These are phyloP conservation scores for Drosophila mojavensis DNA, from an alignment of 1,140 invertebrate genomes.

Conservation along the genomic window DNA sequence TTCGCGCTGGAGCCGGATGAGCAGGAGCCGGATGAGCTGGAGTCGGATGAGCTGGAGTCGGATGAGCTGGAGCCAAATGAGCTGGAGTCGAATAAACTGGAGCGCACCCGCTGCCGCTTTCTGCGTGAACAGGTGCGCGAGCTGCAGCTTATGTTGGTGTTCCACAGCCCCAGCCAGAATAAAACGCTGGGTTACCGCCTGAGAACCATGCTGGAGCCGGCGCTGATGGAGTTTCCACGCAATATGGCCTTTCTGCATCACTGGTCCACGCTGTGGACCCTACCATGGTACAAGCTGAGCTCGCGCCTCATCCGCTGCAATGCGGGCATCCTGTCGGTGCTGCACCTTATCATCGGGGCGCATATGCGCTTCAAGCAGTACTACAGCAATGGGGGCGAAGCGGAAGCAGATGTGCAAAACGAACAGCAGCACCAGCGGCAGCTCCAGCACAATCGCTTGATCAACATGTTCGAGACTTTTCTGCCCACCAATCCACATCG, in stretches of 20 bases:
- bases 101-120: slow-evolving; percentile 51
- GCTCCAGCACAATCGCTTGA: slow-evolving; percentile 60
- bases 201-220: slow-evolving; percentile 68
- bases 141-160: slow-evolving; percentile 66
- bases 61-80: not conserved
- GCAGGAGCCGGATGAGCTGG: not conserved
- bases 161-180: slow-evolving; percentile 73
- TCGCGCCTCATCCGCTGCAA: slow-evolving; percentile 40
- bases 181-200: slow-evolving; percentile 50
- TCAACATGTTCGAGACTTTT: slow-evolving; percentile 70
- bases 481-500: slow-evolving; percentile 53
- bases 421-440: not conserved
- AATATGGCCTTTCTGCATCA: slow-evolving; percentile 85
- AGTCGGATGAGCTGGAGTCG: not conserved
- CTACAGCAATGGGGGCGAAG: not conserved
- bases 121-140: slow-evolving; percentile 85
- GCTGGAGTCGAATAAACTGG: not conserved
- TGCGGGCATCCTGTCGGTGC: slow-evolving; percentile 58
- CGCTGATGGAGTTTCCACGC: slow-evolving; percentile 85
- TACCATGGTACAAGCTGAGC: slow-evolving; percentile 69
- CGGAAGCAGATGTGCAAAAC: not conserved
- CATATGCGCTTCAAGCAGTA: slow-evolving; percentile 51
- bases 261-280: slow-evolving; percentile 39
- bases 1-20: not conserved
- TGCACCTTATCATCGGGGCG: slow-evolving; percentile 59